Base-by-base conservation (phyloP, 2,797 vertebrate species). In the Xiphorhynchus erythropygius region DNA sequence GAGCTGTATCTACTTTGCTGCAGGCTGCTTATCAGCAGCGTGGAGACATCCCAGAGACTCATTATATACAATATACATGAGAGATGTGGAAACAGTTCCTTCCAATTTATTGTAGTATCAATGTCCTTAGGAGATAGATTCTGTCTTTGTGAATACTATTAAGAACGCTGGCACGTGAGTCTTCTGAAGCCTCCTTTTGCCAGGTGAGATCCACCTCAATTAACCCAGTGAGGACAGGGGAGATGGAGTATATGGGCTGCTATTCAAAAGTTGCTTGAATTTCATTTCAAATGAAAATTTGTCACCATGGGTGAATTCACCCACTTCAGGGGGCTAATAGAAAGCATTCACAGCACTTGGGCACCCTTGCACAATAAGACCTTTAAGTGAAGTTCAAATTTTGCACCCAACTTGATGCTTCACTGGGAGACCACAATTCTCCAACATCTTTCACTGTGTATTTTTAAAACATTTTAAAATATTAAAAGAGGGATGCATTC, bases 1-100 rank as follows among this genome's bases (percentile, higher is more conserved):
- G 18, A 89, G 57, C 65, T 71, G 59, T 75, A 92, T 89, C 94
- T 84, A 71, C 90, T 94, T 97, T 95, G 97, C 97, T 95, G 64
- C 53, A 87, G 96, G 97, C 85, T 75, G 88, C 94, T 94, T 96
- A 95, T 94, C 95, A 90, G 96, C 86, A 78, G 89, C 9, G 3
- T 27, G 68, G 84, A 97, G 86, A 93, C 89, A 89, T 95, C 87
- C 82, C 80, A 90, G 92, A 74, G 50, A 93, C 81, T 97, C 88
- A 96, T 92, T 95, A 94, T 95, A 88, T 76, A 93, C 63, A 78
- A 94, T 69, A 95, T 92, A 91, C 92, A 93, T 63, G 88, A 89
- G 84, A 93, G 84, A 94, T 83, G 78, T 71, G 94, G 79, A 94
- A 95, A 95, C 56, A 75, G 60, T 52, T 68, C 53, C 88, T 95